Conservation (phyloP, 2,797 vertebrate genomes). For the Vespertilio murinus region DNA sequence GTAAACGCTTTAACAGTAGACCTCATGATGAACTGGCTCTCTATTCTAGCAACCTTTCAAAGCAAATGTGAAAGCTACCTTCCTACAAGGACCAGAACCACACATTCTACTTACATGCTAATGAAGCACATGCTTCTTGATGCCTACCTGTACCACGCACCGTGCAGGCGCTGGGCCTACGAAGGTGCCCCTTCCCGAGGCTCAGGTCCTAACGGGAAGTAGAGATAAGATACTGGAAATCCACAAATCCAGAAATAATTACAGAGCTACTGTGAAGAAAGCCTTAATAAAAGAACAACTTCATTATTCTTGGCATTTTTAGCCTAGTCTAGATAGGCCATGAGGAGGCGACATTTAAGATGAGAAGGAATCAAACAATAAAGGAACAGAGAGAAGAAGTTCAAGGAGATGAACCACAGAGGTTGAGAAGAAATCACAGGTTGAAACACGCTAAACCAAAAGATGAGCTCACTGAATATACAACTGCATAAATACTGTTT, state of each 20-base stretch:
- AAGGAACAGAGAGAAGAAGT: not conserved
- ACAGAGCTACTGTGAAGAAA: not conserved
- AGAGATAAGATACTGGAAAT: not conserved
- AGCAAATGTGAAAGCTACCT: not conserved
- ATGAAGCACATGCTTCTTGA: not conserved
- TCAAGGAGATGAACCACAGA: not conserved
- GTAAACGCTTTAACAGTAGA: not conserved
- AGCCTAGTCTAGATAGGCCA: not conserved
- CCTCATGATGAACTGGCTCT: not conserved
- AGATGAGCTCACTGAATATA: not conserved
- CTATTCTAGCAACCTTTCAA: conserved; percentile 6
- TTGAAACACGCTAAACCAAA: not conserved
- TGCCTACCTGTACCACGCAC: not conserved
- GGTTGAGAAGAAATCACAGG: not conserved
- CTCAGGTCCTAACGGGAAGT: not conserved
- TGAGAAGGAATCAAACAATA: not conserved
- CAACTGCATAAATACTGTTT: not conserved
- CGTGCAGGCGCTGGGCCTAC: not conserved
- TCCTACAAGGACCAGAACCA: not conserved
- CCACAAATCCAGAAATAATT: not conserved
- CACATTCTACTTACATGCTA: not conserved
- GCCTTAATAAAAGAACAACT: not conserved
- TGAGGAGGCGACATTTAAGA: not conserved
- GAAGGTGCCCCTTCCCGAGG: not conserved
- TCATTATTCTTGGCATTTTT: not conserved